Percentiles rank a stretch among this genome's conserved stretches.
phyloP scores from a whole-genome alignment of 2,797 vertebrate species.

The Tinamus major region DNA sequence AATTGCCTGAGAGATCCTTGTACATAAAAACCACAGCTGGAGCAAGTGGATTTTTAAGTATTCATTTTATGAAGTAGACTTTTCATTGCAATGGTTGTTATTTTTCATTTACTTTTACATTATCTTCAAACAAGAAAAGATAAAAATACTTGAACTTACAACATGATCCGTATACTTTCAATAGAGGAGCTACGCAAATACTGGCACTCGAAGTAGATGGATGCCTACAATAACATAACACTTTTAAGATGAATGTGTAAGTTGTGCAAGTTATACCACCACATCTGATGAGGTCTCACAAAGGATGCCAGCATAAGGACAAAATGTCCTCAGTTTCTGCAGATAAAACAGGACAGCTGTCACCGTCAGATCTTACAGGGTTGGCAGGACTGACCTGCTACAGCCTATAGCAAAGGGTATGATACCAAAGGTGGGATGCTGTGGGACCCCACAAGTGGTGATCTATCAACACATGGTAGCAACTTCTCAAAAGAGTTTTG shows the following conservation, averaged over 20 bases:
- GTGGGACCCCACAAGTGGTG: fast-evolving
- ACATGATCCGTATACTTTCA: neutral
- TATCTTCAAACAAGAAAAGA: neutral
- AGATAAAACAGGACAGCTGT: neutral
- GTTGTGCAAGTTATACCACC: neutral
- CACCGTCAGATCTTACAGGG: neutral
- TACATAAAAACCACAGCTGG: slow-evolving; percentile 61
- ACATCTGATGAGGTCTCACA: neutral
- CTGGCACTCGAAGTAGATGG: neutral
- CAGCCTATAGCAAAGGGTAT: neutral
- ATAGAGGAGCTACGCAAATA: neutral
- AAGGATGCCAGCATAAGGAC: neutral
- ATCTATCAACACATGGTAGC: fast-evolving
- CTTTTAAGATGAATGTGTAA: too few species aligned
- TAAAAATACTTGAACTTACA: neutral
- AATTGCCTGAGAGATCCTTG: slow-evolving; percentile 14
- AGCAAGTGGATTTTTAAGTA: slow-evolving; percentile 40
- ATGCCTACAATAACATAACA: neutral
- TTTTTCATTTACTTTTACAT: slow-evolving; percentile 55
- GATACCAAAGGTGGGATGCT: neutral
- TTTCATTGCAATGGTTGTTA: slow-evolving; percentile 33
- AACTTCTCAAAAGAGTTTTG: neutral
- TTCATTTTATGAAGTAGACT: slow-evolving; percentile 60
- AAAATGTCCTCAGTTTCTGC: neutral
- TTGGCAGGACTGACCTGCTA: neutral